Evolutionary conservation across 2,113 vertebrate genomes (phyloP).

Genomic region (Hassar affinis): DNA sequence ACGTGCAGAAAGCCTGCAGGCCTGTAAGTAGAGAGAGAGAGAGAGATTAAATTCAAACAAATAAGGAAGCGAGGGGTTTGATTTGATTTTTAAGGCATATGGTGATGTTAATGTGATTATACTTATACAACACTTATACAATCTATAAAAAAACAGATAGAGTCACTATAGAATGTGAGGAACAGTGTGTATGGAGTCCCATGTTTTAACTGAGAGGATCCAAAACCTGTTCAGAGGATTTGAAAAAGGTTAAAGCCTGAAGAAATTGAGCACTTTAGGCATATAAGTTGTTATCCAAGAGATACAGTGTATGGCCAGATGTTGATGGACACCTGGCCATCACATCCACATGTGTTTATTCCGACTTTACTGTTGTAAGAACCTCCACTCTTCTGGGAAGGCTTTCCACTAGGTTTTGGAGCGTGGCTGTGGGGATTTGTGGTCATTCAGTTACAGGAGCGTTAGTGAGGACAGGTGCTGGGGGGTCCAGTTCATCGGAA

Average conservation of each 20-base stretch:
- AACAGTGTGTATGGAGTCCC: not conserved
- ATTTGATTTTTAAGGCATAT: slow-evolving; percentile 54
- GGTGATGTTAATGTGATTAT: not conserved
- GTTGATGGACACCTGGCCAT: not conserved
- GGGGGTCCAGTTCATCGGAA: not conserved
- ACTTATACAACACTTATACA: not conserved
- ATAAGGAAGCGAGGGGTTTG: slow-evolving; percentile 60
- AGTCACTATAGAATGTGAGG: not conserved
- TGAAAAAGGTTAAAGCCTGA: not conserved
- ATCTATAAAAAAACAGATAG: not conserved
- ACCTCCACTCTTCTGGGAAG: not conserved
- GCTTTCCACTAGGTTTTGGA: not conserved
- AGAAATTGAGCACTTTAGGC: too few relatives aligned
- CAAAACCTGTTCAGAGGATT: not conserved
- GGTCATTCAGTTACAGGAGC: not conserved
- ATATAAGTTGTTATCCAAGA: too few relatives aligned
- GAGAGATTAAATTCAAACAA: slow-evolving; percentile 54
- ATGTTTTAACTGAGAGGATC: not conserved
- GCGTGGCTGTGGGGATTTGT: not conserved
- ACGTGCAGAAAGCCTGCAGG: slow-evolving; percentile 57
- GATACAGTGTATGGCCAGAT: not conserved
- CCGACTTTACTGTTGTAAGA: not conserved
- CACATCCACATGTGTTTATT: not conserved
- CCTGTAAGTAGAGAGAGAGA: slow-evolving; percentile 49
- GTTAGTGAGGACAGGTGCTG: not conserved